phyloP scores from a whole-genome alignment of 2,888 invertebrate genomes.

The Cryptosula pallasiana region DNA sequence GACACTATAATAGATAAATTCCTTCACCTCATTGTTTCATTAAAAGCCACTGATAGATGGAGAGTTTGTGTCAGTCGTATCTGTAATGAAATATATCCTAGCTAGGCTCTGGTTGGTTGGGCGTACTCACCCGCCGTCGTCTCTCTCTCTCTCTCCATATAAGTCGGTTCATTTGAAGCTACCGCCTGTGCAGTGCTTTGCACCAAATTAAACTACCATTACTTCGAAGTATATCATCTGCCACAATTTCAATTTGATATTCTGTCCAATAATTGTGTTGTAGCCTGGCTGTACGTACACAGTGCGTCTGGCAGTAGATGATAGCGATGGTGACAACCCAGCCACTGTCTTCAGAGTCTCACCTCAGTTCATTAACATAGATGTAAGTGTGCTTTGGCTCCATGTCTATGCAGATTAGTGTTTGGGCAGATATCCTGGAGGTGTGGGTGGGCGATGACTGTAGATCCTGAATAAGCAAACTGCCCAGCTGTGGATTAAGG shows the following conservation, averaged over 20 bases:
- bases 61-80: neutral
- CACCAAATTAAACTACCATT: slow-evolving; percentile 22
- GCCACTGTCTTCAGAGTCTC: neutral
- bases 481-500: too few species aligned
- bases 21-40: slow-evolving; percentile 19
- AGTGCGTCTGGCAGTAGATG: neutral
- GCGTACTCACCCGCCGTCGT: neutral
- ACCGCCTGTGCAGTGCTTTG: neutral
- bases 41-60: slow-evolving; percentile 11
- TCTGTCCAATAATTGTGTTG: neutral
- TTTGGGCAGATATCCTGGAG: too few species aligned
- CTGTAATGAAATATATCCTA: too few species aligned
- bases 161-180: too few species aligned
- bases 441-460: too few species aligned
- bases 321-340: neutral
- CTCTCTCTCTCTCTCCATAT: neutral
- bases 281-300: neutral
- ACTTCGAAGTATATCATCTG: neutral
- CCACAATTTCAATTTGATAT: neutral
- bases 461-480: too few species aligned
- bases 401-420: too few species aligned
- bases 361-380: neutral
- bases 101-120: neutral
- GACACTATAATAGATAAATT: slow-evolving; percentile 24
- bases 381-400: too few species aligned